Evolutionary conservation across 2,888 invertebrate genomes (phyloP), one percentile per base, ranked within the genome.

Genomic region (Tinea pellionella): DNA sequence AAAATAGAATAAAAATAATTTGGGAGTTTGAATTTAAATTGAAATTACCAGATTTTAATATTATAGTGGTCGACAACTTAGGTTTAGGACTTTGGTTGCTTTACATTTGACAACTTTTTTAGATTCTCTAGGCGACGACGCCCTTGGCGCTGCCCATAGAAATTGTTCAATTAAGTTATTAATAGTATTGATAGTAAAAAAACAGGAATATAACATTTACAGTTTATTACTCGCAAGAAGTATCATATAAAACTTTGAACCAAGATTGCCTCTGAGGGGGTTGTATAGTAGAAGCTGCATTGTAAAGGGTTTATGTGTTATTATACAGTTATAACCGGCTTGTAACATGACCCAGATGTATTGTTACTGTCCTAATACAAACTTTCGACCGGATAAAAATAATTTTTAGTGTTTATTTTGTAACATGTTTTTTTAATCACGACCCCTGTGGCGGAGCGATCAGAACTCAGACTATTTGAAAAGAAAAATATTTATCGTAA

Each of bases 261-360:
- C n/a, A 57, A n/a, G 32, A 57, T 57, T 57, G 13, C 57, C 57
- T 30, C 32, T 16, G n/a, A 57, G 57, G 55, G 55, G 57, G 57
- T 32, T 19, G 57, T 57, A 24, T 55, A 19, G 55, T 19, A 55
- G n/a, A 47, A 47, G 47, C 47, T 47, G 53, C 53, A 53, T 53
- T 24, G 53, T 53, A 24, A 24, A 53, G 53, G 53, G 53, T 53
- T 53, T 47, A 47, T 47, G n/a, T 53, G 53, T 53, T 53, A 18
- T 53, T 53, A 18, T 53, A 53, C 24, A 13, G 18, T 24, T 53
- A 18, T 24, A 53, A 53, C 53, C 53, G 53, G 53, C 47, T 53
- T 53, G 53, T 53, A 53, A 53, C 24, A 53, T n/a, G 53, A 53
- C 53, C 53, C 53, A 53, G n/a, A 53, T n/a, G 53, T 53, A 53